A percentile compares a stretch with the other conserved stretches of the same genome.
Conservation (phyloP, 1,140 invertebrate genomes). For the Rhagoletis pomonella region DNA sequence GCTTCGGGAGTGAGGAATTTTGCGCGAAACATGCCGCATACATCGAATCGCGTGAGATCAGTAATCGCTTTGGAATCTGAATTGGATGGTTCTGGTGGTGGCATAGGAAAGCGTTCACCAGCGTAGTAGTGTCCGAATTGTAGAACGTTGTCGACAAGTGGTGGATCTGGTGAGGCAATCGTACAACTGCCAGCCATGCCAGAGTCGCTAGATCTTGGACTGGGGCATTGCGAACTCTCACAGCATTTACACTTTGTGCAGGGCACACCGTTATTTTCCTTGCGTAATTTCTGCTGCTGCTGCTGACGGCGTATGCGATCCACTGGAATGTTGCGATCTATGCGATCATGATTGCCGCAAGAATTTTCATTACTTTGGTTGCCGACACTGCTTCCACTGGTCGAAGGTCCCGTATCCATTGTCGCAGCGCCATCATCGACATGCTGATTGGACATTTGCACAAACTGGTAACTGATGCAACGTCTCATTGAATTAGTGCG, state of each 20-base stretch:
- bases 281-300: background rate
- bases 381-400: background rate
- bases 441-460: slow-evolving; percentile 65
- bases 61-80: background rate
- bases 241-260: slow-evolving; percentile 78
- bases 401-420: background rate
- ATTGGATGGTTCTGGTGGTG: background rate
- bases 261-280: background rate
- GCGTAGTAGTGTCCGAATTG: slow-evolving; percentile 56
- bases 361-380: background rate
- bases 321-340: slow-evolving; percentile 11
- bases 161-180: slow-evolving; percentile 80
- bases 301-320: background rate
- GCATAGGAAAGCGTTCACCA: slow-evolving; percentile 14
- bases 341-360: background rate
- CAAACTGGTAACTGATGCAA: slow-evolving; percentile 76
- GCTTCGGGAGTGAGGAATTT: slow-evolving; percentile 69
- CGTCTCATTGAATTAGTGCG: slow-evolving; percentile 67
- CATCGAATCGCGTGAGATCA: slow-evolving; percentile 66
- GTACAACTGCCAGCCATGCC: slow-evolving; percentile 88
- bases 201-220: slow-evolving; percentile 83
- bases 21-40: slow-evolving; percentile 70
- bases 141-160: slow-evolving; percentile 67
- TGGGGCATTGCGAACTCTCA: slow-evolving; percentile 77
- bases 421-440: background rate